Evolutionary conservation across 2,113 vertebrate species (phyloP).

Genomic region (Capreolus pygargus): DNA sequence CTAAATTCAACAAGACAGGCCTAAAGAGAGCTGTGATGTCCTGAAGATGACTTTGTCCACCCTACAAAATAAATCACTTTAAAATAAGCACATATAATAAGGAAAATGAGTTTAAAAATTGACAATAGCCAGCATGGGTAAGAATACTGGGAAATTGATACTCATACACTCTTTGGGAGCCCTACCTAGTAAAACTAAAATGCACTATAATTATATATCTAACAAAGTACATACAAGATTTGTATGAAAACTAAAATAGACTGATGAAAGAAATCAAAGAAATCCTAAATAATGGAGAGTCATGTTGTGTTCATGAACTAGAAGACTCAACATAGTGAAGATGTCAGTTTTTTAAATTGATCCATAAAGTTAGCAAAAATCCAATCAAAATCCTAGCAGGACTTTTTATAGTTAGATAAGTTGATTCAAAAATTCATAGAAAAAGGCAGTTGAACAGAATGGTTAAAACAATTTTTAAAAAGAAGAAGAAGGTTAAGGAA

Average conservation of each 20-base stretch:
- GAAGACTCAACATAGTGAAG: background rate
- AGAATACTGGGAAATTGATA: background rate
- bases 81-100: background rate
- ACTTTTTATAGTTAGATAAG: background rate
- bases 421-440: conserved; percentile 1
- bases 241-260: background rate
- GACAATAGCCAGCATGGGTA: background rate
- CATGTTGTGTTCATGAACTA: background rate
- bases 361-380: background rate
- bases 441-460: background rate
- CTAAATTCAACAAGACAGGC: background rate
- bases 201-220: background rate
- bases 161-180: background rate
- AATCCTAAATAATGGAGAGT: background rate
- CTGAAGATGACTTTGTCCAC: background rate
- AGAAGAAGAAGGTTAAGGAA: background rate
- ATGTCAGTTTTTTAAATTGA: background rate
- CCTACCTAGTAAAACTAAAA: background rate
- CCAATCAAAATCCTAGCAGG: background rate
- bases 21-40: background rate
- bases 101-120: background rate
- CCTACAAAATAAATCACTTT: conserved; percentile 14
- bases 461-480: background rate
- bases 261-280: background rate
- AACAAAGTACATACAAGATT: background rate